Evolutionary conservation across 2,888 invertebrate species (phyloP).

Genomic region (Thera britannica): DNA sequence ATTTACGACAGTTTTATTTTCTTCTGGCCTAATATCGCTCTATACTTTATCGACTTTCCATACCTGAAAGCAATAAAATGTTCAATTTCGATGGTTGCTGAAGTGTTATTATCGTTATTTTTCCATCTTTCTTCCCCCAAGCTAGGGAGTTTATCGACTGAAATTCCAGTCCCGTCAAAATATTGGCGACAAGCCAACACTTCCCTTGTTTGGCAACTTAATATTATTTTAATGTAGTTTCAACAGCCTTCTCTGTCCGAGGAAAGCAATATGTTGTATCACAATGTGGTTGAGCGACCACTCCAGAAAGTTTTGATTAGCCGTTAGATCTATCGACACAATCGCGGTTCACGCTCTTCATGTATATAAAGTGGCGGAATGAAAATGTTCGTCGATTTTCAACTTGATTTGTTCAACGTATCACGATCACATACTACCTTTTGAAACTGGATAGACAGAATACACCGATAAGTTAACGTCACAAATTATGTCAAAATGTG

Average conservation of each 20-base stretch:
- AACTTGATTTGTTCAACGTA: too few species aligned
- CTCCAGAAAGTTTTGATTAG: not conserved
- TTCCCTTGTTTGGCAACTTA: constrained; percentile 11
- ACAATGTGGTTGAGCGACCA: not conserved
- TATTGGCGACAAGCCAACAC: constrained; percentile 49
- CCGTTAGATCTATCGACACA: not conserved
- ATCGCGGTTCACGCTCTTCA: not conserved
- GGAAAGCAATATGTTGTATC: not conserved
- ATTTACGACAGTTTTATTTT: constrained; percentile 23
- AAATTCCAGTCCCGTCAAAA: constrained; percentile 31
- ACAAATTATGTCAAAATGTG: too few species aligned
- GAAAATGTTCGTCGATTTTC: too few species aligned
- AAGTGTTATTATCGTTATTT: constrained; percentile 43
- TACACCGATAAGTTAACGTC: too few species aligned
- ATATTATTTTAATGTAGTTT: constrained; percentile 24
- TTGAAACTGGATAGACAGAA: too few species aligned
- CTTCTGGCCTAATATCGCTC: constrained; percentile 24
- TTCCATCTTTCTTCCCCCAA: constrained; percentile 43
- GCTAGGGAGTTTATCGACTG: constrained; percentile 38
- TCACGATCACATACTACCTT: too few species aligned
- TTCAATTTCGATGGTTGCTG: constrained; percentile 32
- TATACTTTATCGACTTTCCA: constrained; percentile 30
- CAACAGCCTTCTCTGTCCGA: constrained; percentile 14
- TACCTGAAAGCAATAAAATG: constrained; percentile 35
- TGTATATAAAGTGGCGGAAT: too few species aligned